Conservation (phyloP, 2,113 vertebrate genomes). For the Trogon surrucura region DNA sequence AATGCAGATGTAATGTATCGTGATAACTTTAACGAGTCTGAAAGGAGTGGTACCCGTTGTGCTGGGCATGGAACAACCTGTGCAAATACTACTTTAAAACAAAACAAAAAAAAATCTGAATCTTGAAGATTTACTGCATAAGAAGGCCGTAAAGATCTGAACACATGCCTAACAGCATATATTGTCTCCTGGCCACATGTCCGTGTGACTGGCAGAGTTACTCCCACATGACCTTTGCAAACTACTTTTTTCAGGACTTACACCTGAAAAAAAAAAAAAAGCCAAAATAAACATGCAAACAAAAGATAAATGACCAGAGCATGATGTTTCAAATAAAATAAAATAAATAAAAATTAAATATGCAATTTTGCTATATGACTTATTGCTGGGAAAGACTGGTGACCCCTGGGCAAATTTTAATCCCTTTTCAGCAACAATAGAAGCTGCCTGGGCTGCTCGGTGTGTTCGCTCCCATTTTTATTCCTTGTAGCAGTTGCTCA, state of each 20-base stretch:
- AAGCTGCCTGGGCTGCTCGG: background rate
- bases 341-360: background rate
- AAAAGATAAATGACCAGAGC: background rate
- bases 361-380: background rate
- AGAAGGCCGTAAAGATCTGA: background rate
- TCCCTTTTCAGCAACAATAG: background rate
- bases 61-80: background rate
- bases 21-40: background rate
- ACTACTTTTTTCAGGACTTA: background rate
- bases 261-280: background rate
- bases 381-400: background rate
- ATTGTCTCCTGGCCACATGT: background rate
- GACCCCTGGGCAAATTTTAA: background rate
- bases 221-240: background rate
- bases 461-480: background rate
- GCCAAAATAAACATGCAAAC: background rate
- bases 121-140: background rate
- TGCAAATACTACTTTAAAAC: background rate
- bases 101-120: background rate
- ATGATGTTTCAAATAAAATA: background rate
- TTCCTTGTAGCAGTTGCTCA: background rate
- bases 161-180: background rate
- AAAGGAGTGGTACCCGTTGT: background rate
- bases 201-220: background rate
- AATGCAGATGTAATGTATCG: rapidly evolving